Evolutionary conservation across 1,140 invertebrate genomes (phyloP).

Genomic region (Drosophila sp.): DNA sequence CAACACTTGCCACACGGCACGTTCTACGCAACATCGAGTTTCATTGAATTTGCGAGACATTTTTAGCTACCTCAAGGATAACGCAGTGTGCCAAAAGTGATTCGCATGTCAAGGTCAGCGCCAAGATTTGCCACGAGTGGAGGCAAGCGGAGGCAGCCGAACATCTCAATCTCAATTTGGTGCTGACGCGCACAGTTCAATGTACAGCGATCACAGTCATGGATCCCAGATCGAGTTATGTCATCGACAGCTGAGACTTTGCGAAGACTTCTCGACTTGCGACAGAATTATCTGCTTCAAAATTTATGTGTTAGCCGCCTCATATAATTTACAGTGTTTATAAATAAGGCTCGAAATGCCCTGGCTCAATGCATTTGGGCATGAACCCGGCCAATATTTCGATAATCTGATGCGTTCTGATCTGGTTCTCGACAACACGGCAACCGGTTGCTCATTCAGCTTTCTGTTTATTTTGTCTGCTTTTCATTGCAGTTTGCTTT

Average conservation of each 20-base stretch:
- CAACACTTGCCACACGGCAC: conserved; percentile 6
- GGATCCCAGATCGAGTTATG: conserved; percentile 36
- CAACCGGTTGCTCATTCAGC: conserved; percentile 37
- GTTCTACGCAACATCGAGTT: conserved; percentile 49
- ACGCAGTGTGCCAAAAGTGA: conserved; percentile 62
- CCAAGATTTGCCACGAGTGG: conserved; percentile 34
- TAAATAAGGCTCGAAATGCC: conserved; percentile 32
- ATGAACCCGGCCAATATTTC: conserved; percentile 19
- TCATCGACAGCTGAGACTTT: conserved; percentile 32
- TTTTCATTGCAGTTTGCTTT: conserved; percentile 20
- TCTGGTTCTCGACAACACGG: conserved; percentile 10
- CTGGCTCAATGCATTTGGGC: conserved; percentile 17
- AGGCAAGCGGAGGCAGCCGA: not conserved
- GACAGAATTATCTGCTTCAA: conserved; percentile 1
- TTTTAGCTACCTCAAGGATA: conserved; percentile 73
- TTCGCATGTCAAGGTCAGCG: conserved; percentile 67
- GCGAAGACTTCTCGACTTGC: no score
- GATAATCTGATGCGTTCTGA: conserved; percentile 7
- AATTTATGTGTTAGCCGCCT: conserved; percentile 12
- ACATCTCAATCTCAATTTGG: conserved; percentile 25
- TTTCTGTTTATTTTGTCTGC: conserved; percentile 4
- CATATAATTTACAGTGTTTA: conserved; percentile 30
- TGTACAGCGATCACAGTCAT: conserved; percentile 36
- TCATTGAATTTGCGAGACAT: conserved; percentile 69
- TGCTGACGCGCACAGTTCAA: conserved; percentile 41